Conservation (phyloP, 2,888 invertebrate genomes). For the Volucella bombylans region DNA sequence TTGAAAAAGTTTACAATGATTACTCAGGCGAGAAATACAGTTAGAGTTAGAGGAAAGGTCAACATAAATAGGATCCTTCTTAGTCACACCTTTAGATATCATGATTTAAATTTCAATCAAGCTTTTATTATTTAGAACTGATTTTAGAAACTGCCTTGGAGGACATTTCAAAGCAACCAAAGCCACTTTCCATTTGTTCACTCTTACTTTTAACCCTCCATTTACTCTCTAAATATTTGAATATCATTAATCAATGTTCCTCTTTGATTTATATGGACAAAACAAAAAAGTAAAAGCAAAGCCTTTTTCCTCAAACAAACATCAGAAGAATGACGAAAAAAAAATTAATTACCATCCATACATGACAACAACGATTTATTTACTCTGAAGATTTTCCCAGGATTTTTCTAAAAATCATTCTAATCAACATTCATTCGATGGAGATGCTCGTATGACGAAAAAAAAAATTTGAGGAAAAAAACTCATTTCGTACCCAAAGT, state of each 20-base stretch:
- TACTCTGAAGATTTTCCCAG: slow-evolving; percentile 60
- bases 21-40: too few species aligned
- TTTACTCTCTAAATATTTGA: slow-evolving; percentile 33
- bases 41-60: too few species aligned
- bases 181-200: background rate
- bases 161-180: too few species aligned
- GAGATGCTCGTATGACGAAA: background rate
- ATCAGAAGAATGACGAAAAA: background rate
- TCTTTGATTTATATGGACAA: background rate
- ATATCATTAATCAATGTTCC: slow-evolving; percentile 41
- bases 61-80: too few species aligned
- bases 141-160: too few species aligned
- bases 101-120: too few species aligned
- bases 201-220: slow-evolving; percentile 47
- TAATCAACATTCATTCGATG: slow-evolving; percentile 2
- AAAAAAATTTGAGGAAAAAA: slow-evolving; percentile 60
- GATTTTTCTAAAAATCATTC: slow-evolving; percentile 52
- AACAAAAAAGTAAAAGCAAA: slow-evolving; percentile 9
- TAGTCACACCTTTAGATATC: too few species aligned
- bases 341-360: slow-evolving; percentile 57
- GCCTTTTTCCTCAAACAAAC: slow-evolving; percentile 17
- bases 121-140: too few species aligned
- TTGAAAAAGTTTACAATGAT: too few species aligned
- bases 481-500: slow-evolving; percentile 67
- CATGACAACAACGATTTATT: background rate